Evolutionary conservation across 2,113 vertebrate genomes (phyloP), one percentile per base, ranked within the genome.

Genomic region (Suncus etruscus): DNA sequence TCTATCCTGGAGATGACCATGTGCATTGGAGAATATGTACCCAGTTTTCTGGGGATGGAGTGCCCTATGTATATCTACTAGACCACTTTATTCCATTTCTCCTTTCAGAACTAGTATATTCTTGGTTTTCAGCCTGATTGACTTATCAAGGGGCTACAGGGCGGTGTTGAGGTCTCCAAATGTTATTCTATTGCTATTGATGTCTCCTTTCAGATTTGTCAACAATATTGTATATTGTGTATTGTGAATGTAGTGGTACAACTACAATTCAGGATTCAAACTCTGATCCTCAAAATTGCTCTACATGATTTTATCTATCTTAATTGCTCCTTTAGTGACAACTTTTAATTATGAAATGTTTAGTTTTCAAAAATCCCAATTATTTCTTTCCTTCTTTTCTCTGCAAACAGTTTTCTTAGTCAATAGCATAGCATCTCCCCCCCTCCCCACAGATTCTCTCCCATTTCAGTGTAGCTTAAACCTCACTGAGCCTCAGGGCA

Each of bases 181-280:
- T 39, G 5, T 39, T 39, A 39, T 39, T 39, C 39, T 39, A 5
- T 39, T 39, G 39, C 39, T 39, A 39, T 39, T 39, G 39, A 39
- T 39, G 39, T 39, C 39, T 39, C 5, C 39, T 39, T 39, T 39
- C 39, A 39, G 39, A 39, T 5, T 39, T 39, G 39, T 39, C 39
- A 39, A 83, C 68, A 90, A 15, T 51, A 75, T 5, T 91, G 25
- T 54, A 1, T 45, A 51, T 86, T 92, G 39, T 39, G 39, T 39
- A 39, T 39, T 93, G 27, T 92, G 11, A 92, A 79, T 74, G 6
- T 48, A 86, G 27, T 8, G 32, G 73, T 86, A 87, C 68, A 24
- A 29, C 58, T 85, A 69, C 31, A 83, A 90, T 61, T 89, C 87
- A 47, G 54, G 91, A 85, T 61, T 77, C 29, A 86, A 89, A 89